Evolutionary conservation across 1,140 invertebrate genomes (phyloP).

Genomic region (Lasaia peninsularis): DNA sequence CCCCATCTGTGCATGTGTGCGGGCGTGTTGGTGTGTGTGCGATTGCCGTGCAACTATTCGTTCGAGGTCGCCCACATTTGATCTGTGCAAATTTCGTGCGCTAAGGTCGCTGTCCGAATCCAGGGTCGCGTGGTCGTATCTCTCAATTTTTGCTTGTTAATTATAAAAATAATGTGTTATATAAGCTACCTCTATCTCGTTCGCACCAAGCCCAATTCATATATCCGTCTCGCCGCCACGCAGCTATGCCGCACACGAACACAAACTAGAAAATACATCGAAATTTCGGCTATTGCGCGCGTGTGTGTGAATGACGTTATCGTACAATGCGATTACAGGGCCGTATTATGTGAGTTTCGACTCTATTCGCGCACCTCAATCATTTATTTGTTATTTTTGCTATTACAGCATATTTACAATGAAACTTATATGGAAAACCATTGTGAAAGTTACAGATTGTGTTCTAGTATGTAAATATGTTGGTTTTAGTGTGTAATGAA

Average conservation of each 20-base stretch:
- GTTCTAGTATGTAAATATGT: neutral
- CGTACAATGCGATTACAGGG: conserved; percentile 72
- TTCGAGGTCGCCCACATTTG: conserved; percentile 72
- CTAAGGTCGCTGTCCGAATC: conserved; percentile 59
- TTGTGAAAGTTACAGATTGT: too few relatives aligned
- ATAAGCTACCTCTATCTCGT: conserved; percentile 48
- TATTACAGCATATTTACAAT: neutral
- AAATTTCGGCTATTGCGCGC: conserved; percentile 58
- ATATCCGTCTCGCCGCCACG: conserved; percentile 37
- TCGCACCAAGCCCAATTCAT: conserved; percentile 28
- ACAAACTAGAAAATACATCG: conserved; percentile 67
- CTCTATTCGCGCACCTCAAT: conserved; percentile 18
- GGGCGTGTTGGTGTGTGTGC: conserved; percentile 34
- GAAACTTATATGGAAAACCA: neutral
- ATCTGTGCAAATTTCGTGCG: conserved; percentile 73
- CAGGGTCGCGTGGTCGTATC: conserved; percentile 67
- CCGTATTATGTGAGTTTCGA: conserved; percentile 45
- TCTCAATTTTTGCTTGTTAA: conserved; percentile 76
- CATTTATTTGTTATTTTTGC: neutral
- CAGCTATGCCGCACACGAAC: conserved; percentile 49
- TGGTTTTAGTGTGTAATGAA: neutral
- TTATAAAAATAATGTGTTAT: conserved; percentile 77
- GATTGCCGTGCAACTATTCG: conserved; percentile 60
- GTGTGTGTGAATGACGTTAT: conserved; percentile 75
- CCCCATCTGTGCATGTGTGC: conserved; percentile 36